phyloP scores from a whole-genome alignment of 1,140 invertebrate genomes.

The Ceratina japonica region DNA sequence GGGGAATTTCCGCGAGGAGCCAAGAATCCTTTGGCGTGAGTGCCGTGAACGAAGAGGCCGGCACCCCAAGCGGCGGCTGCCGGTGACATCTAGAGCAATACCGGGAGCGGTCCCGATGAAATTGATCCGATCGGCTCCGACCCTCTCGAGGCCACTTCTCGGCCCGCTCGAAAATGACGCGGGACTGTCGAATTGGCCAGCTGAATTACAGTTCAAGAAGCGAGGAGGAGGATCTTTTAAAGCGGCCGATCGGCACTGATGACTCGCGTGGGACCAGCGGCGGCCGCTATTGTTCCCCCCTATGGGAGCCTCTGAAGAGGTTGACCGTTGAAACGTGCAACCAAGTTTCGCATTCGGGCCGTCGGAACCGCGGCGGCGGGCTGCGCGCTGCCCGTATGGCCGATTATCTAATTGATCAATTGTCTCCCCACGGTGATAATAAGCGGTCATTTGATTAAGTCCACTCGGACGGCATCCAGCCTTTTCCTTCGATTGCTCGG shows the following conservation, averaged over 20 bases:
- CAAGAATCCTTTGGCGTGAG: slow-evolving; percentile 24
- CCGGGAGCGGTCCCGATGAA: slow-evolving; percentile 50
- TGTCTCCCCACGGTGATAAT: slow-evolving; percentile 58
- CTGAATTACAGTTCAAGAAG: slow-evolving; percentile 32
- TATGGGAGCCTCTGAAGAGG: slow-evolving; percentile 62
- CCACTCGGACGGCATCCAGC: slow-evolving; percentile 30
- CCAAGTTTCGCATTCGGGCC: slow-evolving; percentile 57
- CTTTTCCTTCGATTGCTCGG: slow-evolving; percentile 42
- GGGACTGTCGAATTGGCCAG: slow-evolving; percentile 50
- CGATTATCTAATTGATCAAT: slow-evolving; percentile 65
- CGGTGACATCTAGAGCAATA: slow-evolving; percentile 58
- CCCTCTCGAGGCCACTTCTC: slow-evolving; percentile 58
- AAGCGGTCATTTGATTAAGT: slow-evolving; percentile 60
- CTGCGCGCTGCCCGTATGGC: not conserved
- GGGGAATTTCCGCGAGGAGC: not conserved
- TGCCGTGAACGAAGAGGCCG: not conserved
- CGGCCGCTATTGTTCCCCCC: slow-evolving; percentile 6
- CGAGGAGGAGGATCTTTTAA: slow-evolving; percentile 28
- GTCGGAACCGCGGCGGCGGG: slow-evolving; percentile 31
- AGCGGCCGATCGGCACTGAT: slow-evolving; percentile 24
- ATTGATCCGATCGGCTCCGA: slow-evolving; percentile 51
- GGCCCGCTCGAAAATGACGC: slow-evolving; percentile 51
- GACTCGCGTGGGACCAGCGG: slow-evolving; percentile 44
- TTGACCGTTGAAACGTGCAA: slow-evolving; percentile 70
- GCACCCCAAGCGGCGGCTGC: slow-evolving; percentile 35